phyloP scores from a whole-genome alignment of 2,888 invertebrate genomes.

The Plagodis pulveraria region DNA sequence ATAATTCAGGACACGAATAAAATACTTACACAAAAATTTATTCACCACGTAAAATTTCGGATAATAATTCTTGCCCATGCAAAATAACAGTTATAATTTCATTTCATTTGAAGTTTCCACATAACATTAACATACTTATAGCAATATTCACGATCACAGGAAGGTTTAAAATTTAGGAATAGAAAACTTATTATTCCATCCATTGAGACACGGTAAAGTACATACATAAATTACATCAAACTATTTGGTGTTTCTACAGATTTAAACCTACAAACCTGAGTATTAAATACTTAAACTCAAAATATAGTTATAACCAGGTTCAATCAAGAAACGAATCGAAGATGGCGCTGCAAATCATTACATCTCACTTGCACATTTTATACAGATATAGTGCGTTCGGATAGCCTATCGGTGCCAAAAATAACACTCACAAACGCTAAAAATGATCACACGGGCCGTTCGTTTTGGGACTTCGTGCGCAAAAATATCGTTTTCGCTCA shows the following conservation, averaged over 20 bases:
- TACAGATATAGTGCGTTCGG: no score
- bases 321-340: no score
- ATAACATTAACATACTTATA: conserved; percentile 66
- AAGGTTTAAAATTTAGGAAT: conserved; percentile 80
- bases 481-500: no score
- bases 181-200: conserved; percentile 71
- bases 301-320: conserved; percentile 4
- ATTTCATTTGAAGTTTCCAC: conserved; percentile 74
- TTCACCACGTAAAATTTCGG: conserved; percentile 83
- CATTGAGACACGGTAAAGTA: conserved; percentile 50
- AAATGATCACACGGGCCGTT: no score
- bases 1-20: conserved; percentile 45
- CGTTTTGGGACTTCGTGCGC: no score
- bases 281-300: conserved; percentile 56
- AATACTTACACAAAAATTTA: conserved; percentile 79
- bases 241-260: conserved; percentile 74
- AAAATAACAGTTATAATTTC: conserved; percentile 79
- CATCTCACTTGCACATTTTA: no score
- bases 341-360: no score
- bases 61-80: conserved; percentile 73
- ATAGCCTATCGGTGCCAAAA: no score
- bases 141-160: conserved; percentile 81
- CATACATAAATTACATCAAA: conserved; percentile 48
- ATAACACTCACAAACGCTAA: no score
- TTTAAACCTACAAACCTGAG: conserved; percentile 66